Evolutionary conservation across 2,888 invertebrate genomes (phyloP).

Genomic region (Psylliodes chrysocephalus): DNA sequence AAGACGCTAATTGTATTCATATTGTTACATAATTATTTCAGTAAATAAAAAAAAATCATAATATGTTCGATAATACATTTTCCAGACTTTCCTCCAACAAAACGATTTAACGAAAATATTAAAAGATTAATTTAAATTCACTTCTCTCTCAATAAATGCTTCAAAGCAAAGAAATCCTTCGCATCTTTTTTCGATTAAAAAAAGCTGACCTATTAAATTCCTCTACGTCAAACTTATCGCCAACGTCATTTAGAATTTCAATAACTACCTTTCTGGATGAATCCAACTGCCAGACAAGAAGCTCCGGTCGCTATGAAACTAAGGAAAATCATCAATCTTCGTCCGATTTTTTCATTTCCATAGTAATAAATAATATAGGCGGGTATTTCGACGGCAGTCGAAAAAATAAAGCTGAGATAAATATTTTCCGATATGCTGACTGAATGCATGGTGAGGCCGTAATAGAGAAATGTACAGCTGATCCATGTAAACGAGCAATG

Average conservation of each 20-base stretch:
- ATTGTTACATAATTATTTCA: too few relatives aligned
- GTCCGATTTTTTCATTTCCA: conserved; percentile 71
- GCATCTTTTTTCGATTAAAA: neutral
- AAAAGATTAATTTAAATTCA: too few relatives aligned
- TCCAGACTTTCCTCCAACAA: too few relatives aligned
- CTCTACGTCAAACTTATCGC: neutral
- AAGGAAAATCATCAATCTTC: conserved; percentile 71
- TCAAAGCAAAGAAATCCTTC: too few relatives aligned
- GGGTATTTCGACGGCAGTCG: conserved; percentile 75
- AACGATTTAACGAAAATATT: too few relatives aligned
- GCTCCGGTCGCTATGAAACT: conserved; percentile 71
- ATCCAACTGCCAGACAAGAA: conserved; percentile 65
- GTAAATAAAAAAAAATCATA: too few relatives aligned
- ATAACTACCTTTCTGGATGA: conserved; percentile 42
- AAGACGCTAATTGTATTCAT: too few relatives aligned
- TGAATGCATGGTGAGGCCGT: conserved; percentile 80
- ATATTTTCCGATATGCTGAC: conserved; percentile 78
- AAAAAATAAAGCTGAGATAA: conserved; percentile 78
- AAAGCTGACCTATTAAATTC: neutral
- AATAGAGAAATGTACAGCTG: conserved; percentile 79
- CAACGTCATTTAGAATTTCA: conserved; percentile 28
- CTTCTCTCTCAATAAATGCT: too few relatives aligned
- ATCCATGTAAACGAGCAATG: conserved; percentile 81
- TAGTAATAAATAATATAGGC: conserved; percentile 73
- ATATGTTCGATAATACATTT: too few relatives aligned